Conservation (phyloP, 1,140 invertebrate genomes). For the Wasmannia auropunctata region DNA sequence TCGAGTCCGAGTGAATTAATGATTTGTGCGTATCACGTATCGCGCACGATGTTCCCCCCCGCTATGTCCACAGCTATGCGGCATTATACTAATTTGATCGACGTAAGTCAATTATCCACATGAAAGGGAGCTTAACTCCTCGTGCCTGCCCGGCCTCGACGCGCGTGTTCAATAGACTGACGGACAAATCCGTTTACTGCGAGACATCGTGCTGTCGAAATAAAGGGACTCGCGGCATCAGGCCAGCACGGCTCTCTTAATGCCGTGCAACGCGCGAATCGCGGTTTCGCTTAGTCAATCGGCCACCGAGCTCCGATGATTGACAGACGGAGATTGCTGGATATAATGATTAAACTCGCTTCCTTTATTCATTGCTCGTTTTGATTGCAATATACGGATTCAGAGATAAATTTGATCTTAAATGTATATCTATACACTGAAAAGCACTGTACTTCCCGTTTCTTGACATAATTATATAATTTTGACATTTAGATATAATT, state of each 20-base stretch:
- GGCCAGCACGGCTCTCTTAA: constrained; percentile 51
- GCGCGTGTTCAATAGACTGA: constrained; percentile 43
- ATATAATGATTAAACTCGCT: not conserved
- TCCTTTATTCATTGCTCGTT: not conserved
- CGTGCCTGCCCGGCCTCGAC: constrained; percentile 36
- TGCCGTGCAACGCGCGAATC: constrained; percentile 8
- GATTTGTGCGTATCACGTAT: not conserved
- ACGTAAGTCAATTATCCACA: constrained; percentile 56
- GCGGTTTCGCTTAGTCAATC: not conserved
- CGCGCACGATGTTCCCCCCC: not conserved
- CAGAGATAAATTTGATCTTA: not conserved
- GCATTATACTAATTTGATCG: constrained; percentile 53
- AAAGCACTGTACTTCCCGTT: not conserved
- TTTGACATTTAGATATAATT: not conserved
- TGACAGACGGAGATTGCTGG: constrained; percentile 3
- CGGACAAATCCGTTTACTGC: constrained; percentile 57
- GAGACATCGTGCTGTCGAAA: constrained; percentile 47
- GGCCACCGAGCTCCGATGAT: not conserved
- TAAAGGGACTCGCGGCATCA: constrained; percentile 35
- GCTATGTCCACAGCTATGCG: constrained; percentile 10
- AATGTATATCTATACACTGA: not conserved
- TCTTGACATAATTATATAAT: not conserved
- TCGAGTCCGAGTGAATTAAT: not conserved
- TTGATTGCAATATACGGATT: not conserved
- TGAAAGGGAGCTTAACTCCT: constrained; percentile 56